Evolutionary conservation across 2,113 vertebrate genomes (phyloP).

Genomic region (Ahaetulla prasina): DNA sequence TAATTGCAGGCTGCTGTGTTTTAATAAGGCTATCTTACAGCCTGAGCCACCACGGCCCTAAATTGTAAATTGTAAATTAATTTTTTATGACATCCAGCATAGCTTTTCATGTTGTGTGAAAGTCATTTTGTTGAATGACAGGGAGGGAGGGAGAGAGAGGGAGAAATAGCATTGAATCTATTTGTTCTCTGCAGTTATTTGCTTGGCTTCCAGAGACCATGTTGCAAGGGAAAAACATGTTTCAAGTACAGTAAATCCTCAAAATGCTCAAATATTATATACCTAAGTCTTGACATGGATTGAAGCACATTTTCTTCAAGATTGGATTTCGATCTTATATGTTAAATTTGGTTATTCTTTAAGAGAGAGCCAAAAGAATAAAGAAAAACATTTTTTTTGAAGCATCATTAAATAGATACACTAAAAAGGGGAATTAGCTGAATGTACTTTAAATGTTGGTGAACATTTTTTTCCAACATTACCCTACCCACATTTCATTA

Average conservation of each 20-base stretch:
- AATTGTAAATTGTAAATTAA: conserved; percentile 52
- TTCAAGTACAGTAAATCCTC: background rate
- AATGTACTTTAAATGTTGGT: background rate
- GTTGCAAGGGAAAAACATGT: rapidly evolving
- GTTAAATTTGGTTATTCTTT: background rate
- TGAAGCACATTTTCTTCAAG: rapidly evolving
- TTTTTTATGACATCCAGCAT: conserved; percentile 42
- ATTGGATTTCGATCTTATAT: background rate
- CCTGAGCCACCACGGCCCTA: too few relatives aligned
- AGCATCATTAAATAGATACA: background rate
- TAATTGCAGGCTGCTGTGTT: too few relatives aligned
- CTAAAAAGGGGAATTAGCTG: too few relatives aligned
- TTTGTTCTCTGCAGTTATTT: background rate
- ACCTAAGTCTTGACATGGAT: background rate
- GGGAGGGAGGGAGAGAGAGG: background rate
- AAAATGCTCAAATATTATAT: rapidly evolving
- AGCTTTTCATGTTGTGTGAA: background rate
- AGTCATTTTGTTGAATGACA: conserved; percentile 1
- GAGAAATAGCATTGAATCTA: background rate
- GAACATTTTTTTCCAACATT: background rate
- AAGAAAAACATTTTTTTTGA: background rate
- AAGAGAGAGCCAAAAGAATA: background rate
- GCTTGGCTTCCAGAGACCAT: rapidly evolving
- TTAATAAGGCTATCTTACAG: too few relatives aligned
- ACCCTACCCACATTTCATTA: background rate